Evolutionary conservation across 2,113 vertebrate genomes (phyloP), one percentile per base, ranked within the genome.

Genomic region (Chinchilla lanigera): DNA sequence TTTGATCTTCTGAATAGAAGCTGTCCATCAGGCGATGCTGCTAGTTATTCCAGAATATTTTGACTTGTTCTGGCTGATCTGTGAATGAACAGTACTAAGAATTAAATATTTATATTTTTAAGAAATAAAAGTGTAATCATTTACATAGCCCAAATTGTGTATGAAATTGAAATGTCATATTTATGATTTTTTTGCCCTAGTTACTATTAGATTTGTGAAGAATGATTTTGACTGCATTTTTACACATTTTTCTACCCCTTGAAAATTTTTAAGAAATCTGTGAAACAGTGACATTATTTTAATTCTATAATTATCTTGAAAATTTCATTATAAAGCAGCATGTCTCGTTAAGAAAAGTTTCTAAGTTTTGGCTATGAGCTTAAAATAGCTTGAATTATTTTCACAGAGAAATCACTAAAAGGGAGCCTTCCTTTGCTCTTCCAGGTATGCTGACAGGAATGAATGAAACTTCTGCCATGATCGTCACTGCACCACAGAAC

Each of bases 361-460:
- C 94, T 75, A 75, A 85, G 52, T 82, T 93, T 95, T 88, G 38
- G 1, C 71, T 86, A 0, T 61, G 41, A 85, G 17, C 50, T 89
- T 88, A 22, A 90, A 94, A 73, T 75, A 88, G 56, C 60, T 91
- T 78, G 54, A 28, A 33, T 94, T 33, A 58, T 87, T 83, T 95
- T 86, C n/a, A 63, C 86, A 60, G 73, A 87, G 1, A 95, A 97
- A 60, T 86, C 26, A 35, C 1, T 94, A 75, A 89, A 75, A 89
- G 7, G 35, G 47, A 73, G 52, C 88, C 38, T 61, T 60, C 71
- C 86, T 95, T 87, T 98, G 87, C 97, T 94, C 19, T 98, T 98
- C 88, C 98, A 99, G 99, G 99, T 97, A 99, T 99, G 93, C 98
- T 99, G 80, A 98, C 99, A 86, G 99, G 99, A 94, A 99, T 99